Conservation (phyloP, 1,140 invertebrate species). For the Papilio helenus region DNA sequence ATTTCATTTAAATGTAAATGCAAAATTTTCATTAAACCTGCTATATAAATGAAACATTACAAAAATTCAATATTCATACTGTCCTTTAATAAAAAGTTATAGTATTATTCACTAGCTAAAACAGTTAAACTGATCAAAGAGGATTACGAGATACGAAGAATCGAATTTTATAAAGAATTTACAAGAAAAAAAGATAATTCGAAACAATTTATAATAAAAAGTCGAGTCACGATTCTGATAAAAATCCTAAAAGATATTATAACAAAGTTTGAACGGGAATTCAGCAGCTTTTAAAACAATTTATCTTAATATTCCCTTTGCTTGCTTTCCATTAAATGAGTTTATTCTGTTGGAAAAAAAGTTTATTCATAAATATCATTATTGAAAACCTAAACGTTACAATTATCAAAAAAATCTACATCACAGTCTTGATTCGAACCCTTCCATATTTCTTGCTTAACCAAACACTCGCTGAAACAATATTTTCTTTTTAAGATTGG, state of each 20-base stretch:
- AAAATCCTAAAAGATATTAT: slow-evolving; percentile 26
- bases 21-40: not conserved
- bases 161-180: not conserved
- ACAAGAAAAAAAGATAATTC: slow-evolving; percentile 12
- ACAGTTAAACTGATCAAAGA: not conserved
- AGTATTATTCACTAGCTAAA: not conserved
- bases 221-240: slow-evolving; percentile 20
- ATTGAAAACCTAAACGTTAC: not conserved
- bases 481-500: not conserved
- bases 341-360: slow-evolving; percentile 27
- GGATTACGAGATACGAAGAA: not conserved
- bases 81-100: not conserved
- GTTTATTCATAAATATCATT: not conserved
- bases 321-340: slow-evolving; percentile 19
- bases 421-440: not conserved
- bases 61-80: not conserved
- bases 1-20: slow-evolving; percentile 28
- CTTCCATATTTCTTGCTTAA: not conserved
- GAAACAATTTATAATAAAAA: slow-evolving; percentile 26
- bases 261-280: slow-evolving; percentile 24
- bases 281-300: slow-evolving; percentile 27
- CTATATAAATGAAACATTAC: not conserved
- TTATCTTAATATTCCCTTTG: slow-evolving; percentile 24
- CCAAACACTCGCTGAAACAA: not conserved
- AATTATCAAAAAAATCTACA: not conserved